Base-by-base conservation (phyloP, 2,797 vertebrate species). In the Vireo griseus region DNA sequence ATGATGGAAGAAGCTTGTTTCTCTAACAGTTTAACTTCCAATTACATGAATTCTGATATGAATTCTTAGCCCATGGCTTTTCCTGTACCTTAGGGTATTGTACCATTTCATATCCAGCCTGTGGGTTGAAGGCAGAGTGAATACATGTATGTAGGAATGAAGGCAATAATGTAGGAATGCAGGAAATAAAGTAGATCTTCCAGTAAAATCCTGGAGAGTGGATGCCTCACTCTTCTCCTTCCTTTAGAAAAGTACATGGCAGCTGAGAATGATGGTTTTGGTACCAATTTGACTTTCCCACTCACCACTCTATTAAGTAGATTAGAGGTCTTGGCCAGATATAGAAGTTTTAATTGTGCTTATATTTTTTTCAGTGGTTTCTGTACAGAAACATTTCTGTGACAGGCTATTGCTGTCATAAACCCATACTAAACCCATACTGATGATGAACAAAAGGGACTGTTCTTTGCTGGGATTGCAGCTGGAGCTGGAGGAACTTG, bases 361-460 rank as follows among this genome's bases (percentile, higher is more conserved):
- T 58, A 0, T 10, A 3, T 62, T 68, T 50, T 82, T 45, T 55
- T 62, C 29, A 72, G 96, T 94, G 51, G 86, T 97, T 87, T 98
- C 95, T 82, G 96, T 97, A 29, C 96, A 97, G 96, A 97, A 88
- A 95, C 97, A 1, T 96, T 97, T 42, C 88, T 97, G 82, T 73
- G 81, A 28, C 96, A 97, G 75, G 95, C 97, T 63, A 78, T 95
- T 65, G 96, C n/a, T n/a, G n/a, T n/a, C n/a, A n/a, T n/a, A 39
- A 39, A 39, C 37, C 37, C 37, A 39, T 39, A 39, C 37, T 39
- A 39, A 96, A 79, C 93, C 95, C 3, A 94, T 97, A 16, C 83
- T 97, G 44, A 96, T 97, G 96, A 97, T 97, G 97, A 97, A 97
- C 50, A 97, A 97, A 93, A 98, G 97, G 96, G 95, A 97, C 68